Percentiles rank a stretch among this genome's conserved stretches.
Evolutionary conservation across 2,113 vertebrate genomes (phyloP).

Genomic region (Vireo altiloquus): DNA sequence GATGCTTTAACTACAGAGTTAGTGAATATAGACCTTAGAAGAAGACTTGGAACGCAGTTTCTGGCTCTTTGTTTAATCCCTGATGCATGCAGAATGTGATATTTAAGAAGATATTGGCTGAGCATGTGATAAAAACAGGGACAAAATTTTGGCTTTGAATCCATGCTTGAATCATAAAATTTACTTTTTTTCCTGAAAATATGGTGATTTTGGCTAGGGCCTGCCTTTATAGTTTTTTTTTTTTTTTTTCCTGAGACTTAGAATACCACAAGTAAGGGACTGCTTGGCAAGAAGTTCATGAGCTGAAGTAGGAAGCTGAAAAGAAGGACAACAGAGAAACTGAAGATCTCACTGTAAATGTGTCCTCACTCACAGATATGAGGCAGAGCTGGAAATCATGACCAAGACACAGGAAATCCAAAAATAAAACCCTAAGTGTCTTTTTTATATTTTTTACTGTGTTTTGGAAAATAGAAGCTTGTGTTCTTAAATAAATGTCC

Average conservation of each 20-base stretch:
- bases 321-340: neutral
- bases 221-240: neutral
- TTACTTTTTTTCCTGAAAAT: neutral
- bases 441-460: neutral
- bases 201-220: neutral
- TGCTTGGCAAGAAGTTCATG: neutral
- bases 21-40: neutral
- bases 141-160: neutral
- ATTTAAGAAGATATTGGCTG: neutral
- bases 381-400: neutral
- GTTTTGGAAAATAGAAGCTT: neutral
- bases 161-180: neutral
- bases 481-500: neutral
- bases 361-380: neutral
- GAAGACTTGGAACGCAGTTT: neutral
- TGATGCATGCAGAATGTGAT: neutral
- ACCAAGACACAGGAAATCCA: neutral
- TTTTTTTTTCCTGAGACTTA: neutral
- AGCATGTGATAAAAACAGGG: neutral
- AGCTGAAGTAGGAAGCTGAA: neutral
- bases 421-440: neutral
- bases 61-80: neutral
- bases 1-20: neutral
- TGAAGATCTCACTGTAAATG: neutral
- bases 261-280: neutral